These are phyloP conservation scores for Saccostrea echinata DNA, from an alignment of 1,140 invertebrate genomes.

Conservation along the genomic window DNA sequence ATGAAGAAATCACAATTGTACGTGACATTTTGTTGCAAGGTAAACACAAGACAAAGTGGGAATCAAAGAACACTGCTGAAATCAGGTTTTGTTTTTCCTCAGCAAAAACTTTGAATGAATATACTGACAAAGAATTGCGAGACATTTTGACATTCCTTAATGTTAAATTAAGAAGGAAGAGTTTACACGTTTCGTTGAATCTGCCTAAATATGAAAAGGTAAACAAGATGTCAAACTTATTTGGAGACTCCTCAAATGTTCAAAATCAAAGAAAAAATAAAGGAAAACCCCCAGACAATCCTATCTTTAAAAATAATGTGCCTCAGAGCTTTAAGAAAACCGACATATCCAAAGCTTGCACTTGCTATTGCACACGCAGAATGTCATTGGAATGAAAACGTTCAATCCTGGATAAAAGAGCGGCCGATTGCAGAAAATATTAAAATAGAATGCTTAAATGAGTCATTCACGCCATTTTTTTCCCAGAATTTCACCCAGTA, in stretches of 20 bases:
- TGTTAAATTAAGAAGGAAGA: neutral
- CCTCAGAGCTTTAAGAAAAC: neutral
- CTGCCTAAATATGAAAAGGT: neutral
- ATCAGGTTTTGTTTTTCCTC: neutral
- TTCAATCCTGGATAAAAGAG: neutral
- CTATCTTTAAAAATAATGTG: neutral
- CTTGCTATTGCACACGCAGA: neutral
- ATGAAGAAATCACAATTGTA: neutral
- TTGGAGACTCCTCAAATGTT: neutral
- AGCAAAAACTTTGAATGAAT: neutral
- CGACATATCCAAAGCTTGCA: neutral
- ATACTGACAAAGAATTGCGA: neutral
- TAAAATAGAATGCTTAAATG: neutral
- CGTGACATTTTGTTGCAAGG: neutral
- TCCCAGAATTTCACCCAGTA: neutral
- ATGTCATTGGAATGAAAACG: neutral
- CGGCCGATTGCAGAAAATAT: neutral
- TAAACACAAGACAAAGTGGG: neutral
- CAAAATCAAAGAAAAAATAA: neutral
- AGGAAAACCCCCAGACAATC: neutral
- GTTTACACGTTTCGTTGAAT: neutral
- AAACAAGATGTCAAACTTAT: neutral
- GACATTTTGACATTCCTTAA: neutral
- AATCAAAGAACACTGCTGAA: neutral
- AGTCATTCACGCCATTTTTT: neutral